Evolutionary conservation across 2,113 vertebrate species (phyloP).

Genomic region (Cygnus atratus): DNA sequence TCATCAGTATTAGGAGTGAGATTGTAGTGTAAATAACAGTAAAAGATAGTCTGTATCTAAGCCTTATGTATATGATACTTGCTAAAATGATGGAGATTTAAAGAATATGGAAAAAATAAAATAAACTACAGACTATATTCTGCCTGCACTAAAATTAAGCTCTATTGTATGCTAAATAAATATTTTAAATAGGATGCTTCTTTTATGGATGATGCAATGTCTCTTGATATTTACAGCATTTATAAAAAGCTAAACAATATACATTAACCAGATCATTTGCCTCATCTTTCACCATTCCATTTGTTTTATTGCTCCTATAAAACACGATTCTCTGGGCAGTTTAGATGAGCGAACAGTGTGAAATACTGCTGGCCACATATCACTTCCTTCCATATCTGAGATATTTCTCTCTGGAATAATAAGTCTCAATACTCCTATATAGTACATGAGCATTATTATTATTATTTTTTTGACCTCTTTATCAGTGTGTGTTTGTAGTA

Average conservation of each 20-base stretch:
- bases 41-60: not conserved
- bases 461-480: not conserved
- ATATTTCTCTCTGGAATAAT: not conserved
- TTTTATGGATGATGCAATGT: not conserved
- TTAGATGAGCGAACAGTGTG: not conserved
- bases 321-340: conserved; percentile 5
- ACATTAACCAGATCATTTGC: conserved; percentile 6
- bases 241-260: conserved; percentile 8
- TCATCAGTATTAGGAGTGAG: not conserved
- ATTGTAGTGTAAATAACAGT: not conserved
- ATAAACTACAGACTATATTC: not conserved
- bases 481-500: not conserved
- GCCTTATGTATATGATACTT: not conserved
- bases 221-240: conserved; percentile 23
- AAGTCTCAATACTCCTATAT: not conserved
- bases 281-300: not conserved
- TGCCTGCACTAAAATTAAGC: not conserved
- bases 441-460: not conserved
- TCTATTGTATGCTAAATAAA: not conserved
- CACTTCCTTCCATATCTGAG: not conserved
- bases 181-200: not conserved
- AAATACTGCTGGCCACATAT: not conserved
- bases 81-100: not conserved
- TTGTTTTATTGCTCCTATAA: conserved; percentile 29
- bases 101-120: not conserved